Percentiles rank a stretch among this genome's conserved stretches.
Evolutionary conservation across 2,888 invertebrate species (phyloP).

Genomic region (Dexiosoma caninum): DNA sequence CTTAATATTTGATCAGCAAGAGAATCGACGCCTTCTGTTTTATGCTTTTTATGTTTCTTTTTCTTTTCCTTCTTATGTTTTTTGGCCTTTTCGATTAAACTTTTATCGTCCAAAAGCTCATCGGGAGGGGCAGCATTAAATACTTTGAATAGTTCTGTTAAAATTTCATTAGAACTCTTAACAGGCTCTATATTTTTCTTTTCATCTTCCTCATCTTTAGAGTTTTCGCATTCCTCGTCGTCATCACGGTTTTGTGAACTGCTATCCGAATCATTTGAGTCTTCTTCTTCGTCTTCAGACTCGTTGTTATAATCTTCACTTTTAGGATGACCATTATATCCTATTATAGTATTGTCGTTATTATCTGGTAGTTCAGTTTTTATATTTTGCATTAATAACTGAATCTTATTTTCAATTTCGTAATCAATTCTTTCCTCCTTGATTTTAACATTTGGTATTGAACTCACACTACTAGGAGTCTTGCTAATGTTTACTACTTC

Average conservation of each 20-base stretch:
- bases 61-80: conserved; percentile 73
- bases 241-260: conserved; percentile 34
- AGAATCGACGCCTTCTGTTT: conserved; percentile 65
- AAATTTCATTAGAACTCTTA: conserved; percentile 82
- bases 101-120: conserved; percentile 78
- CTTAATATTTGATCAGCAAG: conserved; percentile 51
- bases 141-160: conserved; percentile 87
- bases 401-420: conserved; percentile 73
- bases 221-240: conserved; percentile 24
- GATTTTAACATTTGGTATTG: conserved; percentile 65
- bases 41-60: conserved; percentile 74
- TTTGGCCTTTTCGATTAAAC: conserved; percentile 69
- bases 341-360: neutral
- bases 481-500: neutral
- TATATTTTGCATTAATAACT: conserved; percentile 33
- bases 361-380: conserved; percentile 47
- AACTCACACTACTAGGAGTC: neutral
- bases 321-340: conserved; percentile 19
- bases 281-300: conserved; percentile 31
- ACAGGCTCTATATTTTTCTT: conserved; percentile 75
- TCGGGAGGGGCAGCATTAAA: conserved; percentile 84
- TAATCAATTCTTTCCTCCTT: conserved; percentile 74
- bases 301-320: conserved; percentile 8
- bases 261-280: conserved; percentile 34
- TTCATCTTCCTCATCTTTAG: conserved; percentile 66